Base-by-base conservation (phyloP, 2,888 invertebrate genomes). In the Epirrhoe tristata region DNA sequence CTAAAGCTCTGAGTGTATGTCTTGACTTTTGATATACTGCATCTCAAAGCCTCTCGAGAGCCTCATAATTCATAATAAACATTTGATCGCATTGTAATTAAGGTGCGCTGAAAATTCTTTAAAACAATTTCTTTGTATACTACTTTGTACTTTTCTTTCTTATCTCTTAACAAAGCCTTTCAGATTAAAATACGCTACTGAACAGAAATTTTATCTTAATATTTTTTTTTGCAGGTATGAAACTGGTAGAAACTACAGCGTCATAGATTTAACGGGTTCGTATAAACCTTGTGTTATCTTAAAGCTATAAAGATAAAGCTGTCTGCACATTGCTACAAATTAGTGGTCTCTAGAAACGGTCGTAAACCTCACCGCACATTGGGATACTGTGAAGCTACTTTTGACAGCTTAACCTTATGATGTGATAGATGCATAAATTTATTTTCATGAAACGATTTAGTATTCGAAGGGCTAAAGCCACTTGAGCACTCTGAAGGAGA, bases 221-320 rank as follows among this genome's bases (percentile, higher is more conserved):
- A 55, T 24, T 59, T 51, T 64, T 74, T 72, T 68, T 71, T 72
- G 46, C 69, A 74, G 71, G 71, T 72, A 72, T 58, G 51, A 51
- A 48, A 53, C 36, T 31, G 14, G 36, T 46, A 7, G 61, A 58
- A 59, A 56, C 48, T 58, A 62, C 52, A 58, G 58, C 52, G 17
- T 61, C 66, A 65, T 64, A 58, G 61, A 39, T 55, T 12, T 51
- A 59, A 65, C 56, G 65, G 55, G 32, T 54, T 43, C n/a, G 6
- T 56, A 51, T n/a, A 56, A 39, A 48, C 52, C 34, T 34, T 14
- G 36, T 16, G 14, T 58, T 58, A 64, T 66, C 59, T 61, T 36
- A 51, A 61, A 66, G 54, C 70, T 73, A 74, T 77, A 71, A 71
- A 75, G 81, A 81, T 83, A 78, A 77, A 63, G 55, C 74, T 73